phyloP scores from a whole-genome alignment of 1,140 invertebrate species.

The Gyrodactylus salaris region DNA sequence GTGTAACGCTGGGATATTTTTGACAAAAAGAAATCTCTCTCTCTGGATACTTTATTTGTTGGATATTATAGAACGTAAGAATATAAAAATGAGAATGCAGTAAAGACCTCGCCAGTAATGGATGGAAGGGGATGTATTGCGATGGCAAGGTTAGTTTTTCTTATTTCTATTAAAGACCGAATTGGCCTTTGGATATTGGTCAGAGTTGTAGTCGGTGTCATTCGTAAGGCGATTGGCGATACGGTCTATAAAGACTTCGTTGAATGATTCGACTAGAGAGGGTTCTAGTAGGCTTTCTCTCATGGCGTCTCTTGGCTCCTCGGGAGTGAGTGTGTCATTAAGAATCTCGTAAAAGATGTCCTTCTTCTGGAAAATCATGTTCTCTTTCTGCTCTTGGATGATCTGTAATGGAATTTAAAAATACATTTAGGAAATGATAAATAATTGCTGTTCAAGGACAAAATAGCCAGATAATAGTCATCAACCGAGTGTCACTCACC shows the following conservation, averaged over 20 bases:
- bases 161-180: not conserved
- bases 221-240: not conserved
- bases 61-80: too few relatives aligned
- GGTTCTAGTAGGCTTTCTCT: not conserved
- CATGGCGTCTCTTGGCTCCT: not conserved
- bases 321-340: not conserved
- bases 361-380: not conserved
- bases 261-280: not conserved
- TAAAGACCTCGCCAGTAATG: too few relatives aligned
- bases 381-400: not conserved
- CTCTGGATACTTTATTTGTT: too few relatives aligned
- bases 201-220: not conserved
- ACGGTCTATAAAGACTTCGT: not conserved
- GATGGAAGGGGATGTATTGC: too few relatives aligned
- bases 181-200: not conserved
- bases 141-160: too few relatives aligned
- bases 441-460: too few relatives aligned
- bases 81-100: too few relatives aligned
- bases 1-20: too few relatives aligned
- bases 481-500: not conserved
- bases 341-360: not conserved
- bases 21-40: too few relatives aligned
- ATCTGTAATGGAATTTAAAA: not conserved
- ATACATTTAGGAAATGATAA: not conserved
- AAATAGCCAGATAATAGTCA: too few relatives aligned